phyloP scores from a whole-genome alignment of 1,140 invertebrate species.

The Leucophenga varia region DNA sequence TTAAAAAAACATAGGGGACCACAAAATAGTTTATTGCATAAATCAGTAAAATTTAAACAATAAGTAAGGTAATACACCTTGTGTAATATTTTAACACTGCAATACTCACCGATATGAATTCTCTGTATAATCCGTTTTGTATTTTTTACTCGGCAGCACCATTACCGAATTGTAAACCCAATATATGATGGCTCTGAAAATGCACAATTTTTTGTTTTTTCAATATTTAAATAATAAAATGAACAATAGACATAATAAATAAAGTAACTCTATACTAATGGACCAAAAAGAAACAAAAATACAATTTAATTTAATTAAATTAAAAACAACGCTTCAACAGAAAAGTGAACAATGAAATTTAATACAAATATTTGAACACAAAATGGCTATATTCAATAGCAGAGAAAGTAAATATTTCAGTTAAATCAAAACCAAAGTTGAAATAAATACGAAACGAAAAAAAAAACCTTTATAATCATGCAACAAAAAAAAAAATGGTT shows the following conservation, averaged over 20 bases:
- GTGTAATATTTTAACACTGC: no score
- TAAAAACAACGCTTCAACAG: no score
- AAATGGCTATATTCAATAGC: background rate
- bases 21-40: no score
- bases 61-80: no score
- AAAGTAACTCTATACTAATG: background rate
- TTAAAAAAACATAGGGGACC: no score
- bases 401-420: conserved; percentile 24
- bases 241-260: conserved; percentile 10
- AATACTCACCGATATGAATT: conserved; percentile 74
- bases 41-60: no score
- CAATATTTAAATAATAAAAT: background rate
- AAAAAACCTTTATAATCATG: no score
- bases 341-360: conserved; percentile 29
- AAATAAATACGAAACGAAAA: no score
- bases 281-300: conserved; percentile 14
- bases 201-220: background rate
- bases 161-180: conserved; percentile 87
- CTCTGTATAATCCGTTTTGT: conserved; percentile 73
- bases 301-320: no score
- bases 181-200: conserved; percentile 78
- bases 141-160: conserved; percentile 81
- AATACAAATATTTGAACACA: background rate
- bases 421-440: conserved; percentile 24
- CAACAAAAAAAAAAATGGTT: no score